Evolutionary conservation across 2,113 vertebrate genomes (phyloP).

Genomic region (Halichoeres trimaculatus): DNA sequence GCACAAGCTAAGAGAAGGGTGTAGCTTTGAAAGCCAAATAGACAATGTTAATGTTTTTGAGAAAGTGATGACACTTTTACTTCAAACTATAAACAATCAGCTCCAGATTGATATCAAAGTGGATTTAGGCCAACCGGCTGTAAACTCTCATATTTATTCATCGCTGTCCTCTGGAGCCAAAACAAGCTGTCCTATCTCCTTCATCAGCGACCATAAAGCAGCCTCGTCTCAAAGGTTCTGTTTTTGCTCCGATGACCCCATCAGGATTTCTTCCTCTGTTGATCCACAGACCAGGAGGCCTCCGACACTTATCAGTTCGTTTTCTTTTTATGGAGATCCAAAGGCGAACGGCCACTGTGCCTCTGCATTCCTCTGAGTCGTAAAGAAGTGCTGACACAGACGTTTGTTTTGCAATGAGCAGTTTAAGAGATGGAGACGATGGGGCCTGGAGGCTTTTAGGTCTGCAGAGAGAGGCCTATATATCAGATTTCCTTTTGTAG

Average conservation of each 20-base stretch:
- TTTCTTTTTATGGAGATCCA: slow-evolving; percentile 67
- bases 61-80: no score
- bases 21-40: no score
- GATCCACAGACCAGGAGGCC: slow-evolving; percentile 21
- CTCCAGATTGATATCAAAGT: neutral
- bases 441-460: no score
- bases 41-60: no score
- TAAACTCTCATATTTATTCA: neutral
- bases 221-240: slow-evolving; percentile 75
- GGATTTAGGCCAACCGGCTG: neutral
- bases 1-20: no score
- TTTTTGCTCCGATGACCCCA: slow-evolving; percentile 53
- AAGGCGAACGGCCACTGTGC: slow-evolving; percentile 41
- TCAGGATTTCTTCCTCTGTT: slow-evolving; percentile 55
- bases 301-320: slow-evolving; percentile 10
- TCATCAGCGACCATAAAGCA: slow-evolving; percentile 69
- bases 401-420: slow-evolving; percentile 45
- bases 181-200: slow-evolving; percentile 60
- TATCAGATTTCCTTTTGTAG: no score
- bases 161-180: slow-evolving; percentile 38
- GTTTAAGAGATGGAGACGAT: neutral
- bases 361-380: slow-evolving; percentile 63
- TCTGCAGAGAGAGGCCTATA: no score
- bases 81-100: no score
- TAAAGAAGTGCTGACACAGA: slow-evolving; percentile 52